Percentiles rank a stretch among this genome's conserved stretches.
Conservation (phyloP, 2,888 invertebrate genomes). For the Epistrophella euchroma region DNA sequence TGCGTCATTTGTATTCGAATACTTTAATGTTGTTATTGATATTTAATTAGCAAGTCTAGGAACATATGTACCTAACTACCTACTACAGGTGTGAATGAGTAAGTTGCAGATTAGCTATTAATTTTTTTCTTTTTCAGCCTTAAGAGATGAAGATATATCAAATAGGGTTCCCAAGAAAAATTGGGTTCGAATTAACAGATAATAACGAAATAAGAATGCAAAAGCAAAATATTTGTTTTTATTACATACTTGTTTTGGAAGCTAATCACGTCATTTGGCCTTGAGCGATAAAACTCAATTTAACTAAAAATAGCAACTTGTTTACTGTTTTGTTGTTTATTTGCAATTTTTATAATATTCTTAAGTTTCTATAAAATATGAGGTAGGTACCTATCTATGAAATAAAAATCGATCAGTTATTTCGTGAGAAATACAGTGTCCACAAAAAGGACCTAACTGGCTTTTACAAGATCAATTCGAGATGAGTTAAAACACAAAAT, state of each 20-base stretch:
- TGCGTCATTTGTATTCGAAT: slow-evolving; percentile 44
- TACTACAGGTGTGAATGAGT: slow-evolving; percentile 21
- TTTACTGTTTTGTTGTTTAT: slow-evolving; percentile 9
- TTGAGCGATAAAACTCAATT: slow-evolving; percentile 26
- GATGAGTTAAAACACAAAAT: too few species aligned
- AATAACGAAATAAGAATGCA: not conserved
- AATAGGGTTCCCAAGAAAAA: not conserved
- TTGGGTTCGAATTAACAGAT: not conserved
- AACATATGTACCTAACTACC: not conserved
- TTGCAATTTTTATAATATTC: not conserved
- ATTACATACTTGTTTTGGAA: slow-evolving; percentile 1
- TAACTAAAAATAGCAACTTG: slow-evolving; percentile 20
- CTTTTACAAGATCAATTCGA: not conserved
- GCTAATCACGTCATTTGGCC: slow-evolving; percentile 22
- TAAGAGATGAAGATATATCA: not conserved
- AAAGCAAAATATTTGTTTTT: not conserved
- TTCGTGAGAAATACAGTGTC: not conserved
- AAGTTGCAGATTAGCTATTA: slow-evolving; percentile 36
- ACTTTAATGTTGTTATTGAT: slow-evolving; percentile 37
- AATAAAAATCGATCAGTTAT: not conserved
- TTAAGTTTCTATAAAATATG: not conserved
- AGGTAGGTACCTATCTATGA: not conserved
- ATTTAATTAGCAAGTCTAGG: slow-evolving; percentile 64
- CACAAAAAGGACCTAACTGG: too few species aligned
- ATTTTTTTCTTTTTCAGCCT: not conserved